Evolutionary conservation across 1,140 invertebrate species (phyloP).

Genomic region (Hormaphis cornu): DNA sequence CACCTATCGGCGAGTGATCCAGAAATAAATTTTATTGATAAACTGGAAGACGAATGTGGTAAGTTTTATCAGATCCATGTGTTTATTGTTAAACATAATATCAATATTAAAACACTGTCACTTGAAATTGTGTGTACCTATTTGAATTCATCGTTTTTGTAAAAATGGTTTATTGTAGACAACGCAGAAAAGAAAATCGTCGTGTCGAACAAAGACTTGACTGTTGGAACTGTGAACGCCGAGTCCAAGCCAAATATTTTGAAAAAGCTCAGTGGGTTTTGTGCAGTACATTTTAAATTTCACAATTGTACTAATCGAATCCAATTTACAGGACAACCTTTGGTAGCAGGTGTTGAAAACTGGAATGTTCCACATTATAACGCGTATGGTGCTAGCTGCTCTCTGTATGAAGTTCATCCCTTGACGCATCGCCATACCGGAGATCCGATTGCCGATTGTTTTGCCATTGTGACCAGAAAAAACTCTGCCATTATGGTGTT

Average conservation of each 20-base stretch:
- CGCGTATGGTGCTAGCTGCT: constrained; percentile 54
- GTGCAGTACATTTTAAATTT: background rate
- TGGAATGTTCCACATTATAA: constrained; percentile 57
- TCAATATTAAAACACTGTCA: background rate
- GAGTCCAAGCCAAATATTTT: constrained; percentile 20
- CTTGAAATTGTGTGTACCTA: background rate
- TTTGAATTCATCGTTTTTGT: background rate
- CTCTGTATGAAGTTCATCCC: constrained; percentile 50
- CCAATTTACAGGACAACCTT: background rate
- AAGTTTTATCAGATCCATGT: too few relatives aligned
- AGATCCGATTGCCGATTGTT: constrained; percentile 84
- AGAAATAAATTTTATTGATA: constrained; percentile 68
- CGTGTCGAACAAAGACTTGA: background rate
- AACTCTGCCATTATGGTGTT: constrained; percentile 74
- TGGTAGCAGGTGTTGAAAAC: constrained; percentile 52
- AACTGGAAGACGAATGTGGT: constrained; percentile 46
- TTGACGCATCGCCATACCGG: constrained; percentile 64
- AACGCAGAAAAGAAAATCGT: constrained; percentile 31
- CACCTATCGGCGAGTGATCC: constrained; percentile 56
- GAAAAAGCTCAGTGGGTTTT: constrained; percentile 21
- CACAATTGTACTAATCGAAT: background rate
- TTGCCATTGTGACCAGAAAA: constrained; percentile 67
- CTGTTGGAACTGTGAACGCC: background rate
- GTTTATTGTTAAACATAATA: background rate
- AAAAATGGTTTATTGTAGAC: background rate